Base-by-base conservation (phyloP, 2,113 vertebrate genomes). In the Leptodactylus fuscus region DNA sequence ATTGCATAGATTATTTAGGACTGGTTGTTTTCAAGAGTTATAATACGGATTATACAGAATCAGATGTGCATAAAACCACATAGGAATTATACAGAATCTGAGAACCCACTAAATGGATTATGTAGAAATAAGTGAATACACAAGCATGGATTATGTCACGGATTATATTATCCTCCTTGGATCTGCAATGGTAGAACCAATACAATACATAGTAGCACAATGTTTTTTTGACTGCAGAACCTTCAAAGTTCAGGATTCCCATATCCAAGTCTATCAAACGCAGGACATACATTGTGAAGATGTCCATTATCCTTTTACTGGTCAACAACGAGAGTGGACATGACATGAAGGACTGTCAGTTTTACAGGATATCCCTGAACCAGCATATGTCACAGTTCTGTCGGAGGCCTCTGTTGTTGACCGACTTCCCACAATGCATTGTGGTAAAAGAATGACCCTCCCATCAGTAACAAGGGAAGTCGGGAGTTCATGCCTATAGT, bases 391-490 rank as follows among this genome's bases (percentile, higher is more conserved):
- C 29, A 44, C 36, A 44, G 16, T 44, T 22, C 7, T 16, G 9
- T 27, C 69, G 22, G 82, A 62, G 82, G 51, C 69, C 22, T 73
- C 48, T 55, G 27, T 29, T 48, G 24, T 16, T 8, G 29, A 41
- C 49, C 22, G 58, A 15, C 18, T 4, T 83, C 82, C 82, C 82
- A 83, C 18, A 75, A 83, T 83, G 36, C 82, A 46, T 83, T 83
- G 82, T 12, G 51, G n/a, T 7, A 32, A 34, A 75, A 75, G 6
- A 51, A 71, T 82, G 81, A 38, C 27, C 79, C 58, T 46, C 79
- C 58, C 24, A 48, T 46, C 38, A 65, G 55, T 46, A 81, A 58
- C 20, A 58, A 36, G 5, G 76, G 53, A 58, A 36, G 51, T 38
- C 15, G 20, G 1, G 1, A 8, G 20, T 29, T 1, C 12, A 58